These are phyloP conservation scores for Pseudopipra pipra DNA, from an alignment of 2,113 vertebrate species.

Conservation along the genomic window DNA sequence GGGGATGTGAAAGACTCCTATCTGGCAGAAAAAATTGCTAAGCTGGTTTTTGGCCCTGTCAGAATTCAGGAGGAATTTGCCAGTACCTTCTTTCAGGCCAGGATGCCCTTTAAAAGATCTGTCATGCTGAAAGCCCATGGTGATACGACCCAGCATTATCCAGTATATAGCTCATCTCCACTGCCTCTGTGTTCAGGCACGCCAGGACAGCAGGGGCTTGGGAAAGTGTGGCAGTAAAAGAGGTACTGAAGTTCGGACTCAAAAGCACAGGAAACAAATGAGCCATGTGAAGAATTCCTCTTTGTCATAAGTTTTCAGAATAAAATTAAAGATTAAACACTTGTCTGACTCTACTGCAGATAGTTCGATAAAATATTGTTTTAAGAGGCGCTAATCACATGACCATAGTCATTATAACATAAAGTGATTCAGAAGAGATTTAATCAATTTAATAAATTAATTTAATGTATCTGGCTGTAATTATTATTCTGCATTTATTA, in stretches of 20 bases:
- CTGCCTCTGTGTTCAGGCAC: background rate
- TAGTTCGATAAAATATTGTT: conserved; percentile 39
- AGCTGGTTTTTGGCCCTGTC: background rate
- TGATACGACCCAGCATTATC: background rate
- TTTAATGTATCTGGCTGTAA: conserved; percentile 56
- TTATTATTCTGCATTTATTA: conserved; percentile 62
- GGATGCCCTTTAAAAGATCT: background rate
- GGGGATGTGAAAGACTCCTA: background rate
- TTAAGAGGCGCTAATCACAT: conserved; percentile 24
- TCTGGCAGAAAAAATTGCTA: background rate
- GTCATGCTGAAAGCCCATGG: background rate
- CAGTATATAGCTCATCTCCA: background rate
- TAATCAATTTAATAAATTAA: conserved; percentile 61
- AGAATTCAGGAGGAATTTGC: background rate
- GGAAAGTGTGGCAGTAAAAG: background rate
- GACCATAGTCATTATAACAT: conserved; percentile 18
- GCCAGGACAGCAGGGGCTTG: background rate
- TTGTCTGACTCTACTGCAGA: background rate
- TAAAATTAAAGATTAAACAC: background rate
- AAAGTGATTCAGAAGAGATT: conserved; percentile 46
- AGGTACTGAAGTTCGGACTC: background rate
- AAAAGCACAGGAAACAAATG: background rate
- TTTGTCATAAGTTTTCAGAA: background rate
- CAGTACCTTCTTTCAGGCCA: background rate
- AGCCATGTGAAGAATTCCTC: background rate